These are phyloP conservation scores for Arion vulgaris DNA, from an alignment of 1,140 invertebrate species.

Conservation along the genomic window DNA sequence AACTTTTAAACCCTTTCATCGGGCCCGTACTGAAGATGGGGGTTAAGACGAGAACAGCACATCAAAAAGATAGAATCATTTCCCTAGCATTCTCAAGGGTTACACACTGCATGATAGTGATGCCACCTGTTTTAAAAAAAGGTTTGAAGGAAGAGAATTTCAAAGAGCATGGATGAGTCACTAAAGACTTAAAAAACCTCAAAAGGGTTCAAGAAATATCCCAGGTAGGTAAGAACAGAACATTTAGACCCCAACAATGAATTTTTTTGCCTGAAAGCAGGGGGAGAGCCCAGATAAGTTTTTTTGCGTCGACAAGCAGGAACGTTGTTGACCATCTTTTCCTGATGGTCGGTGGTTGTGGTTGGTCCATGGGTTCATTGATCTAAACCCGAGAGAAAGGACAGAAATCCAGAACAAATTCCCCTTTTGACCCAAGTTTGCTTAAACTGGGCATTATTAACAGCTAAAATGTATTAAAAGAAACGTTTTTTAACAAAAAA, in stretches of 20 bases:
- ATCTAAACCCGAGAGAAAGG: background rate
- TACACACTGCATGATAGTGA: background rate
- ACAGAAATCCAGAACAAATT: background rate
- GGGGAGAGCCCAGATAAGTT: background rate
- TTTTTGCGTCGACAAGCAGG: background rate
- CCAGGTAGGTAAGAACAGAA: background rate
- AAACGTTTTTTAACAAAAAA: slow-evolving; percentile 36
- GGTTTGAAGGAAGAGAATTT: slow-evolving; percentile 8
- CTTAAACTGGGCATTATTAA: slow-evolving; percentile 51
- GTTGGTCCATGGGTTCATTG: slow-evolving; percentile 18
- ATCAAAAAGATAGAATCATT: slow-evolving; percentile 40
- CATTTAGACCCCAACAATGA: slow-evolving; percentile 30
- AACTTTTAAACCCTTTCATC: slow-evolving; percentile 32
- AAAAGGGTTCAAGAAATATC: slow-evolving; percentile 13
- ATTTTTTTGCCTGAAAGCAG: slow-evolving; percentile 24
- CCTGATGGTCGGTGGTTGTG: background rate
- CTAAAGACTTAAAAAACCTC: background rate
- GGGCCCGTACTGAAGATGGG: slow-evolving; percentile 30
- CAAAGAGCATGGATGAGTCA: slow-evolving; percentile 16
- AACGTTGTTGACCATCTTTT: background rate
- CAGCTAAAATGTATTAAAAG: slow-evolving; percentile 42
- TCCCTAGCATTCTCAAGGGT: slow-evolving; percentile 45
- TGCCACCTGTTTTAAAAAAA: background rate
- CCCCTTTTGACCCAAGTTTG: slow-evolving; percentile 27
- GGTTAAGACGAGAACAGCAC: slow-evolving; percentile 27